Base-by-base conservation (phyloP, 2,113 vertebrate genomes). In the Suricata suricatta region DNA sequence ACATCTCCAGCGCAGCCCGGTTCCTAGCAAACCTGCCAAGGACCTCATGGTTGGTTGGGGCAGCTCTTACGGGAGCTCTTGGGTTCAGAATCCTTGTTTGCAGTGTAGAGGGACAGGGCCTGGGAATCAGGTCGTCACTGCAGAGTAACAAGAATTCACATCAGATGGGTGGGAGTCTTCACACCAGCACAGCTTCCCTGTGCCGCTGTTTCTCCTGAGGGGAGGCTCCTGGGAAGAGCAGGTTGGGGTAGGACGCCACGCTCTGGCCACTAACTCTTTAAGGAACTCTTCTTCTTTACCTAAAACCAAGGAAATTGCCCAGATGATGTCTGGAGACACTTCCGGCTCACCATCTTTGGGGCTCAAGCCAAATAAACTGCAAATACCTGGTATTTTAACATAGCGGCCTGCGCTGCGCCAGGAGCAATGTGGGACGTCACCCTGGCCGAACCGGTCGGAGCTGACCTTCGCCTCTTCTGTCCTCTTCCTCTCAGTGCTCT, bases 401-500 rank as follows among this genome's bases (percentile, higher is more conserved):
- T 50, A 47, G n/a, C 52, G 44, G 9, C 57, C 71, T 57, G 38
- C 1, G 10, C 50, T 83, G 47, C n/a, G 16, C 50, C 72, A 69
- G 76, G 38, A 33, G 77, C 35, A 54, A 0, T 33, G 33, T 4
- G 91, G 89, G 72, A 60, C 41, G 66, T 88, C 60, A 35, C 29
- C 4, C 2, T 23, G 60, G 10, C 17, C 60, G 84, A 74, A 69
- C 38, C 87, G 35, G 0, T 50, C 81, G 27, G 27, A 68, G 41
- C 69, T 95, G 81, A 98, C 16, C 27, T 52, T 33, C 29, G 17
- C 66, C 72, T 90, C 57, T 66, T 92, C 38, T n/a, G n/a, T 0
- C 15, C 47, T 80, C 98, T 47, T 97, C 47, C 94, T 21, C 96
- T 29, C 97, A 99, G 99, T 99, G 99, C 35, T 99, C 99, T 0